Percentiles rank a stretch among this genome's conserved stretches.
Conservation (phyloP, 2,113 vertebrate species). For the Tauraco erythrolophus region DNA sequence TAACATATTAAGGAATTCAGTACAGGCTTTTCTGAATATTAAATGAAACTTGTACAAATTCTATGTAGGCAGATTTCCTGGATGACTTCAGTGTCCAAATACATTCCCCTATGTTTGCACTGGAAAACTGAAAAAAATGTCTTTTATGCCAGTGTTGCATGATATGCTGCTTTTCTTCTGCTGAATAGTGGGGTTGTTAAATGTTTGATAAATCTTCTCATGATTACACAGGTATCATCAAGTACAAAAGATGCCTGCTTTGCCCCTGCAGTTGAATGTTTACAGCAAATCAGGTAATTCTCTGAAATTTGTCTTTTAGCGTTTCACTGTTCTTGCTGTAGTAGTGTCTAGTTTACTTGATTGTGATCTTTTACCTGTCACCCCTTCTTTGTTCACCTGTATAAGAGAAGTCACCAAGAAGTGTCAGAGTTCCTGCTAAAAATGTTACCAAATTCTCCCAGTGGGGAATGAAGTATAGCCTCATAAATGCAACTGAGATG, state of each 20-base stretch:
- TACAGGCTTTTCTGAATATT: not conserved
- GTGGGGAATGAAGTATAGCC: not conserved
- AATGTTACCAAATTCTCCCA: not conserved
- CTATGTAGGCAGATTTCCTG: not conserved
- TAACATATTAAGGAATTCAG: not conserved
- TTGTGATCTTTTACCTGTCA: not conserved
- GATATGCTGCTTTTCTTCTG: not conserved
- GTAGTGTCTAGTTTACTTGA: not conserved
- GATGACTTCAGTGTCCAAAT: not conserved
- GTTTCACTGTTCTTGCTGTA: not conserved
- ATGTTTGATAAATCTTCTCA: not conserved
- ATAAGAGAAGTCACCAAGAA: not conserved
- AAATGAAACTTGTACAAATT: not conserved
- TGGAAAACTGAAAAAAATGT: not conserved
- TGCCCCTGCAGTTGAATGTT: slow-evolving; percentile 91
- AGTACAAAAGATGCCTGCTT: slow-evolving; percentile 93
- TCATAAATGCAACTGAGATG: not conserved
- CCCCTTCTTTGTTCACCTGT: not conserved
- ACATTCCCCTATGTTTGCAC: not conserved
- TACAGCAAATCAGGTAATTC: slow-evolving; percentile 96
- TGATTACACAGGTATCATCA: slow-evolving; percentile 82
- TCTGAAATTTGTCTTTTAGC: not conserved
- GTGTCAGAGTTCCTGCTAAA: not conserved
- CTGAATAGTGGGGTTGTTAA: not conserved
- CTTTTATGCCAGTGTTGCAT: not conserved